Evolutionary conservation across 2,888 invertebrate species (phyloP).

Genomic region (Chloroclystis v-ata): DNA sequence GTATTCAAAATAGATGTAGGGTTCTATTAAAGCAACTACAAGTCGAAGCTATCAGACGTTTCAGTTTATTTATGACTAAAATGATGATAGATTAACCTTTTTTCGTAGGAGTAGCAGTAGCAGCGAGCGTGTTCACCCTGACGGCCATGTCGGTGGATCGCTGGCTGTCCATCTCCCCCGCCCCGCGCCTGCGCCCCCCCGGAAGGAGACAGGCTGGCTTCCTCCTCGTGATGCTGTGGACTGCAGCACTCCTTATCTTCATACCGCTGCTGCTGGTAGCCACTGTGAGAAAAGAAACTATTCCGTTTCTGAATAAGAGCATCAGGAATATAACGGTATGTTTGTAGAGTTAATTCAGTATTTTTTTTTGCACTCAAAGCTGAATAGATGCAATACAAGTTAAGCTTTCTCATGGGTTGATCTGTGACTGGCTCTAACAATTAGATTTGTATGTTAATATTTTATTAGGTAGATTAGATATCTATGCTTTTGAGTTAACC

Average conservation of each 20-base stretch:
- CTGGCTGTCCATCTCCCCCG: slow-evolving; percentile 84
- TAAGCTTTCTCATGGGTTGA: too few relatives aligned
- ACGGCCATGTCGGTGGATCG: slow-evolving; percentile 88
- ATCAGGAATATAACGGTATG: slow-evolving; percentile 59
- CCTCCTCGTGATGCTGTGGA: slow-evolving; percentile 82
- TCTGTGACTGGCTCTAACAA: too few relatives aligned
- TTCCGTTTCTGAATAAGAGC: slow-evolving; percentile 58
- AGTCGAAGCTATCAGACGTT: too few relatives aligned
- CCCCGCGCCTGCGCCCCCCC: slow-evolving; percentile 78
- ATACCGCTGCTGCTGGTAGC: slow-evolving; percentile 80
- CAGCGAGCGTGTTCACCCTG: slow-evolving; percentile 87
- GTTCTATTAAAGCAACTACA: too few relatives aligned
- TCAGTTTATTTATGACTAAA: not conserved
- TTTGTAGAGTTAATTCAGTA: slow-evolving; percentile 15
- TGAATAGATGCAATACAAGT: too few relatives aligned
- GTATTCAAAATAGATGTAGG: too few relatives aligned
- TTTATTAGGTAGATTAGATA: too few relatives aligned
- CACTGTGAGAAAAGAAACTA: slow-evolving; percentile 53
- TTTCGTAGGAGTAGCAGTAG: slow-evolving; percentile 84
- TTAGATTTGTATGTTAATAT: too few relatives aligned
- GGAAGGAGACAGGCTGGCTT: slow-evolving; percentile 81
- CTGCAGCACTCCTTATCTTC: slow-evolving; percentile 81
- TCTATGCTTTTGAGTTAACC: too few relatives aligned
- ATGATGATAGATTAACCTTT: not conserved
- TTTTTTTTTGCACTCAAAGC: too few relatives aligned